A percentile compares a stretch with the other conserved stretches of the same genome.
phyloP scores from a whole-genome alignment of 2,797 vertebrate species.

The Pipistrellus kuhlii region DNA sequence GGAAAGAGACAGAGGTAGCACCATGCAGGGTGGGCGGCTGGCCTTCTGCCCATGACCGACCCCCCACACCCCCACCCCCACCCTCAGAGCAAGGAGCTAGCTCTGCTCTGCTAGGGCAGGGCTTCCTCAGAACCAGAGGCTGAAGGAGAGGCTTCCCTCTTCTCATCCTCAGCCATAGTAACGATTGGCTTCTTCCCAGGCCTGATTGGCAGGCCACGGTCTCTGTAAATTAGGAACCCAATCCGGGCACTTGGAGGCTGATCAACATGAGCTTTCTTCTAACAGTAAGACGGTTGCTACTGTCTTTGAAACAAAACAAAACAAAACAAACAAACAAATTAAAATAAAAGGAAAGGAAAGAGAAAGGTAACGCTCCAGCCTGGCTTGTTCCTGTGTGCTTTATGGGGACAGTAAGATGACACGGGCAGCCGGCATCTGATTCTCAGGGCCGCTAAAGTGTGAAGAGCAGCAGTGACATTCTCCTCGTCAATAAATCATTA shows the following conservation, averaged over 20 bases:
- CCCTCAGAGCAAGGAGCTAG: accelerated
- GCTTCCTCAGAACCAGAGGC: not conserved
- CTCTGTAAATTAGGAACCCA: constrained; percentile 84
- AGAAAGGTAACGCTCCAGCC: constrained; percentile 64
- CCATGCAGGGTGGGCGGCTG: accelerated
- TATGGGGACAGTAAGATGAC: constrained; percentile 85
- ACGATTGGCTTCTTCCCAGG: constrained; percentile 75
- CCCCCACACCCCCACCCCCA: no score
- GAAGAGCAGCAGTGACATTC: constrained; percentile 89
- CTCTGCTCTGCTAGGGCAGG: not conserved
- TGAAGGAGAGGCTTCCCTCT: not conserved
- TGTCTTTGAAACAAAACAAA: constrained; percentile 77
- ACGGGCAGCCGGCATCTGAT: constrained; percentile 83
- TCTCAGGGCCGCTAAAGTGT: constrained; percentile 89
- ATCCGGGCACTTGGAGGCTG: constrained; percentile 83
- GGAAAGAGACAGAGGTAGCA: no score
- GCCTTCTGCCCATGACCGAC: no score
- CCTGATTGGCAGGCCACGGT: constrained; percentile 83
- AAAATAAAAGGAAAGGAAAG: not conserved
- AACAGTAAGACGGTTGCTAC: constrained; percentile 82
- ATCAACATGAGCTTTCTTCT: constrained; percentile 85
- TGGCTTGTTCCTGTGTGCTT: constrained; percentile 84
- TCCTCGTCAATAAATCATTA: constrained; percentile 89
- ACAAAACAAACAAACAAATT: no score
- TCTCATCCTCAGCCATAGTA: constrained; percentile 78